Evolutionary conservation across 2,888 invertebrate species (phyloP), one percentile per base, ranked within the genome.

Genomic region (Biston stratarius): DNA sequence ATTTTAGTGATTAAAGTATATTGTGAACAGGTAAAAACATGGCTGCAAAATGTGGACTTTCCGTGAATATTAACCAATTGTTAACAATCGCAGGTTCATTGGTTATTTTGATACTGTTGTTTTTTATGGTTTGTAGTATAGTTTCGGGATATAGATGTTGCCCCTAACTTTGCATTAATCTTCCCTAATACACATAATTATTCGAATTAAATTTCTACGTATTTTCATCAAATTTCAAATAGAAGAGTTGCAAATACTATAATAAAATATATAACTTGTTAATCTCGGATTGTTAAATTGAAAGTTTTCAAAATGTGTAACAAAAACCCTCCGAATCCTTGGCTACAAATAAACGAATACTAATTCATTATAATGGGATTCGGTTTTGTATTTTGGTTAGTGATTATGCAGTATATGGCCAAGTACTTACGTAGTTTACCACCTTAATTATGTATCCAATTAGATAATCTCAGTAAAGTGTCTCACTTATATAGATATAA

Each of bases 311-410:
- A 9, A 11, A 65, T 65, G 60, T 34, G 33, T 34, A 53, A 48
- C 34, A 60, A 64, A 34, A n/a, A 15, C 8, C 6, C 8, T 24
- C 6, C 24, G 11, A 64, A 36, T 38, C 60, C 65, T 6, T 61
- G 60, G 56, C 5, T 33, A 0, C 47, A 52, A 24, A 61, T 77
- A 7, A 78, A 84, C 57, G 0, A 77, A 0, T 48, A 47, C 0
- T 70, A 77, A 58, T 7, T 79, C 0, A 55, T 85, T 6, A 15
- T 82, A 0, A 34, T 82, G 0, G 74, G 76, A 49, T 83, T 85
- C 36, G 76, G 84, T 3, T 87, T 86, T 57, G 49, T 85, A 5
- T 52, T 87, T 47, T 86, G 84, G 86, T 60, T 86, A 0, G 74
- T 87, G 1, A 74, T 79, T 0, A 79, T 87, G 80, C 59, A 78